These are phyloP conservation scores for Protophormia terraenovae DNA, from an alignment of 2,888 invertebrate genomes.

Conservation along the genomic window DNA sequence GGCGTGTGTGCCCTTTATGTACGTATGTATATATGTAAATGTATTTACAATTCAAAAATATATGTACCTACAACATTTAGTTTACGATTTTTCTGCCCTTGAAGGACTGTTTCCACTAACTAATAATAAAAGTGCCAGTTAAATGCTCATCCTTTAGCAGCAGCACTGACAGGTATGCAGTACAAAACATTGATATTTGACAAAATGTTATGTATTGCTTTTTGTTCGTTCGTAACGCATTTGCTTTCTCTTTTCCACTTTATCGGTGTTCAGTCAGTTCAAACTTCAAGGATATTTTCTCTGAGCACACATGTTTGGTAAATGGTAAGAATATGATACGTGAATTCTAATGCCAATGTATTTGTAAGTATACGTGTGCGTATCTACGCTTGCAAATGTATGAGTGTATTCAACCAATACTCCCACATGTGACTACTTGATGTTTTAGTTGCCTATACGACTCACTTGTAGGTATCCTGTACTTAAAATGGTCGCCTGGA, in stretches of 20 bases:
- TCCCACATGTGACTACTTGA: slow-evolving; percentile 55
- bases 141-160: slow-evolving; percentile 63
- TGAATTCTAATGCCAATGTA: slow-evolving; percentile 25
- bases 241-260: slow-evolving; percentile 61
- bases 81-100: slow-evolving; percentile 54
- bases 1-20: slow-evolving; percentile 52
- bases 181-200: slow-evolving; percentile 56
- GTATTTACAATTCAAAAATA: slow-evolving; percentile 4
- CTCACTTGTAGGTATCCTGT: slow-evolving; percentile 74
- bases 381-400: not conserved
- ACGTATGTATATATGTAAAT: not conserved
- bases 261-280: slow-evolving; percentile 50
- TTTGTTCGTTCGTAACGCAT: slow-evolving; percentile 47
- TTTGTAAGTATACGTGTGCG: slow-evolving; percentile 3
- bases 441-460: slow-evolving; percentile 59
- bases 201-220: slow-evolving; percentile 54
- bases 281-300: slow-evolving; percentile 59
- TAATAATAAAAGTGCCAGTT: slow-evolving; percentile 63
- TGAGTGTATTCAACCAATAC: slow-evolving; percentile 37
- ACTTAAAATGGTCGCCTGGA: slow-evolving; percentile 79
- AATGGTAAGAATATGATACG: slow-evolving; percentile 38
- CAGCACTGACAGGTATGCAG: slow-evolving; percentile 43
- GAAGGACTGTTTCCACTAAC: slow-evolving; percentile 51
- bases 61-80: slow-evolving; percentile 7
- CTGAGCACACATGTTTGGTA: slow-evolving; percentile 53